Base-by-base conservation (phyloP, 2,113 vertebrate species). In the Sylvietta virens region DNA sequence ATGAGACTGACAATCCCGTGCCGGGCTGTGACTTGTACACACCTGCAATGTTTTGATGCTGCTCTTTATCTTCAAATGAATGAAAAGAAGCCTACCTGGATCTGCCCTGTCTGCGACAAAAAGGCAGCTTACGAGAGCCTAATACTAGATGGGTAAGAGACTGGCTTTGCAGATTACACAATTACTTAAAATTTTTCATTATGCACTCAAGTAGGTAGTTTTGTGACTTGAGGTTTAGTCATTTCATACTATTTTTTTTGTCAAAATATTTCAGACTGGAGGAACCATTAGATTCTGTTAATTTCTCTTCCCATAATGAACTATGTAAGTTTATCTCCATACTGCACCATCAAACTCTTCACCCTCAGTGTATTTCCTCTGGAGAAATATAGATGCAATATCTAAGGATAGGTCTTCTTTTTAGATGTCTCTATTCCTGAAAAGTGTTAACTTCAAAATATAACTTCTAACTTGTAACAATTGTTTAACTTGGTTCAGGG, bases 61-160 rank as follows among this genome's bases (percentile, higher is more conserved):
- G 99, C 99, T 69, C 98, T 99, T 71, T 99, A 99, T 97, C 98
- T 99, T 48, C 99, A 99, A 98, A 99, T 99, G 99, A 99, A 99
- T 84, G 99, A 99, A 80, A 99, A 99, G 98, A 99, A 99, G 56
- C 99, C 99, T 45, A 99, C 99, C 22, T 99, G 99, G 99, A 99
- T 99, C 95, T 99, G 99, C 96, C 99, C 99, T 30, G 99, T 99
- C 56, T 99, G 99, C 92, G 99, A 99, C 97, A 99, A 99, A 97
- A 99, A 99, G 94, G 99, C 99, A 88, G 97, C 98, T 27, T 99
- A 99, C 0, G 99, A 99, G 86, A 99, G 98, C 95, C 98, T 99
- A 7, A 99, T 99, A 95, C 97, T 99, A 48, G 99, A 99, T 74
- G 99, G 99, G 99, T 99, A 81, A 97, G 98, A 93, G 39, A n/a